Base-by-base conservation (phyloP, 2,888 invertebrate genomes). In the Crioceris asparagi region DNA sequence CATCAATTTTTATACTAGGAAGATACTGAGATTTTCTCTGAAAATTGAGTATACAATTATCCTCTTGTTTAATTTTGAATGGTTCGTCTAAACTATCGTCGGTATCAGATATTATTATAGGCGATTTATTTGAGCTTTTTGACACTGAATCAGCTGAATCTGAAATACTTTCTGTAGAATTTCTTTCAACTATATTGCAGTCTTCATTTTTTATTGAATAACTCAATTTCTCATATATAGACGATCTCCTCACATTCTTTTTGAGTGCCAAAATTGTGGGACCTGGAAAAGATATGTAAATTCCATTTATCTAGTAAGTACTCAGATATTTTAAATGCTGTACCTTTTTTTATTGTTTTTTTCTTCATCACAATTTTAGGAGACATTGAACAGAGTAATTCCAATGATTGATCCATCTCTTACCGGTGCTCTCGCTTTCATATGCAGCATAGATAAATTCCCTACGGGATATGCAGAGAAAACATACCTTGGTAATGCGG, bases 381-480 rank as follows among this genome's bases (percentile, higher is more conserved):
- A n/a, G 59, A 57, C 58, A 59, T 57, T 6, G 57, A 50, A 43
- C 58, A 53, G 30, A 56, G 38, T 35, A 59, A 43, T 39, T 49
- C 46, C 38, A 55, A 48, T n/a, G 55, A 55, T 27, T 49, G 45
- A 26, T 57, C 48, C 53, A 58, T 54, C 3, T 8, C n/a, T n/a
- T n/a, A n/a, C n/a, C n/a, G n/a, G n/a, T n/a, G n/a, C n/a, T n/a
- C n/a, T n/a, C n/a, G n/a, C n/a, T n/a, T n/a, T n/a, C n/a, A n/a
- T n/a, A n/a, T n/a, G n/a, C n/a, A n/a, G n/a, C n/a, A n/a, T n/a
- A n/a, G n/a, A n/a, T n/a, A n/a, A n/a, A n/a, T n/a, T n/a, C n/a
- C n/a, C n/a, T n/a, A n/a, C n/a, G n/a, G n/a, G n/a, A n/a, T n/a
- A n/a, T n/a, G n/a, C n/a, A n/a, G n/a, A n/a, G n/a, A n/a, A n/a